Conservation (phyloP, 30 jellyfish, hydroid and myxozoan genomes). For the Cassiopea xamachana region DNA sequence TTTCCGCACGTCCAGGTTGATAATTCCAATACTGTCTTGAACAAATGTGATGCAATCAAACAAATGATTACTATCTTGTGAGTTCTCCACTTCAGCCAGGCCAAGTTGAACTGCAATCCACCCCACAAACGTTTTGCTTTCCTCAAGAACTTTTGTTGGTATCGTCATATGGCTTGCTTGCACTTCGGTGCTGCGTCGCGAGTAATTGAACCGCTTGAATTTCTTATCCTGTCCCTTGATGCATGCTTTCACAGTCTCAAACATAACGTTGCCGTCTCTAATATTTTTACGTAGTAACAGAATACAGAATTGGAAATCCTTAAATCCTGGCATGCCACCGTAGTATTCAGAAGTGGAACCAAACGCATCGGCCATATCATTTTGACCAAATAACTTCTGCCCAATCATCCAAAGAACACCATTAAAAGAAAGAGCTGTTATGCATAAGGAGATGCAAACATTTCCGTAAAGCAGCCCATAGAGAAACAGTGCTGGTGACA, state of each 20-base stretch:
- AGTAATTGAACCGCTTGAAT: slow-evolving; percentile 68
- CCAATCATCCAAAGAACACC: slow-evolving; percentile 84
- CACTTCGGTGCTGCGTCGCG: slow-evolving; percentile 70
- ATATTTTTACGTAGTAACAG: slow-evolving; percentile 73
- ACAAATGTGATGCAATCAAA: slow-evolving; percentile 68
- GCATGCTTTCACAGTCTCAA: slow-evolving; percentile 84
- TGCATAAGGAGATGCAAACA: slow-evolving; percentile 30
- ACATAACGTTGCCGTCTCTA: slow-evolving; percentile 90
- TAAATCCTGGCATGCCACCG: slow-evolving; percentile 90
- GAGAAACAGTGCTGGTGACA: slow-evolving; percentile 76
- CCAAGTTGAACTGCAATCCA: slow-evolving; percentile 87
- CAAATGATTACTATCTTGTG: slow-evolving; percentile 74
- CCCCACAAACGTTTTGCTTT: slow-evolving; percentile 69
- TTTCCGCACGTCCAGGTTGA: slow-evolving; percentile 54
- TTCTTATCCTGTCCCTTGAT: slow-evolving; percentile 76
- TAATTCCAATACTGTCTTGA: slow-evolving; percentile 67
- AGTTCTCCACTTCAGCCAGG: slow-evolving; percentile 66
- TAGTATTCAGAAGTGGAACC: slow-evolving; percentile 81
- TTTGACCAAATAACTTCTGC: slow-evolving; percentile 27
- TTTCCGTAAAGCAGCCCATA: slow-evolving; percentile 64
- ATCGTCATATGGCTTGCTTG: slow-evolving; percentile 21
- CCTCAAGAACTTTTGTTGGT: slow-evolving; percentile 65
- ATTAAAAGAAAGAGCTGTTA: slow-evolving; percentile 44
- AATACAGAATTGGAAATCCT: slow-evolving; percentile 80
- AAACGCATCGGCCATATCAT: slow-evolving; percentile 63